A percentile compares a stretch with the other conserved stretches of the same genome.
Conservation (phyloP, 2,113 vertebrate genomes). For the Chaetops frenatus region DNA sequence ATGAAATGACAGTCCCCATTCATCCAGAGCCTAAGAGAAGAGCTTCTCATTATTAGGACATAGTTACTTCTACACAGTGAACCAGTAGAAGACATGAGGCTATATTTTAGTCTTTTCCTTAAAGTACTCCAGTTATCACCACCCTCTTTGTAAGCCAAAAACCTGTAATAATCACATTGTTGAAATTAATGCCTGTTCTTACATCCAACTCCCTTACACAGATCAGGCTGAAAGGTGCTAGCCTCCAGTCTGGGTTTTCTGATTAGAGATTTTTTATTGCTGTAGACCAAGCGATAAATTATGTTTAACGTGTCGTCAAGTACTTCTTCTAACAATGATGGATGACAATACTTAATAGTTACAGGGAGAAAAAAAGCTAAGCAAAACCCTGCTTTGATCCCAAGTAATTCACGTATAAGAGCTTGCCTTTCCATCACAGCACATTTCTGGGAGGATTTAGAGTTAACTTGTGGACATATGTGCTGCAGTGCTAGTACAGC, state of each 20-base stretch:
- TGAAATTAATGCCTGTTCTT: neutral
- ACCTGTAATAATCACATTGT: neutral
- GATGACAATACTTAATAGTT: neutral
- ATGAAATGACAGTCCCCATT: neutral
- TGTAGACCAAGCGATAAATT: neutral
- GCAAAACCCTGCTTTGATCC: neutral
- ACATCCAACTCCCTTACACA: neutral
- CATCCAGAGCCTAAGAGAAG: neutral
- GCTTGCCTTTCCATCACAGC: neutral
- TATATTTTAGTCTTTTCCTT: neutral
- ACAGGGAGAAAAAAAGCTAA: neutral
- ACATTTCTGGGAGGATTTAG: neutral
- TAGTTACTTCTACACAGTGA: neutral
- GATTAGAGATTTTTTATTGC: neutral
- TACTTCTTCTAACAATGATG: neutral
- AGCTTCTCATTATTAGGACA: neutral
- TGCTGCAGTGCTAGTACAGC: neutral
- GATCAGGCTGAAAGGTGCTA: neutral
- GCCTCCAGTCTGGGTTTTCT: neutral
- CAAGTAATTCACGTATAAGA: neutral
- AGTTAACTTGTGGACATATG: neutral
- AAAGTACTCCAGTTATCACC: neutral
- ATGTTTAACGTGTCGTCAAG: neutral
- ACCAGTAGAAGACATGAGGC: neutral
- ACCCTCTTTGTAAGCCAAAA: neutral